phyloP scores from a whole-genome alignment of 2,797 vertebrate species.

The Numenius phaeopus region DNA sequence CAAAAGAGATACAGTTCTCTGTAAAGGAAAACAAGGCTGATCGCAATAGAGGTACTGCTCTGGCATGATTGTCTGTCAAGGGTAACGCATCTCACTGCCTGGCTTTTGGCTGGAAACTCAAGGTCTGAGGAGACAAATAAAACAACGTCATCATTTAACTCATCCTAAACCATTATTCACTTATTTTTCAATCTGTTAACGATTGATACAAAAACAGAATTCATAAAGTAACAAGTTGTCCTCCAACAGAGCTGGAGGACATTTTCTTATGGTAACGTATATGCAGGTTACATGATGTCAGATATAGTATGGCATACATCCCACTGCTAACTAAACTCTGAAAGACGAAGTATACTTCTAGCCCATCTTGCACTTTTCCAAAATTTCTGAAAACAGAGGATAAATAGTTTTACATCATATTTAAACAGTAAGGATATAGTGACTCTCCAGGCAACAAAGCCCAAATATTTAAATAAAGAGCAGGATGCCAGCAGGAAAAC shows the following conservation, averaged over 20 bases:
- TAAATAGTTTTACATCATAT: background rate
- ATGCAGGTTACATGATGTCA: background rate
- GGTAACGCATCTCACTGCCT: background rate
- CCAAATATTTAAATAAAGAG: slow-evolving; percentile 2
- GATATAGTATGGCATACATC: background rate
- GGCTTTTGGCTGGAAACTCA: background rate
- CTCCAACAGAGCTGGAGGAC: background rate
- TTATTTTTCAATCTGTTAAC: background rate
- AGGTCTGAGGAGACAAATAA: background rate
- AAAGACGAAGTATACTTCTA: background rate
- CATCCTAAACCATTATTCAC: background rate
- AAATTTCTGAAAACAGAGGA: background rate
- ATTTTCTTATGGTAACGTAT: background rate
- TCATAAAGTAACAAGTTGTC: background rate
- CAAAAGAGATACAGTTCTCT: background rate
- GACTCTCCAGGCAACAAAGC: background rate
- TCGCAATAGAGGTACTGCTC: background rate
- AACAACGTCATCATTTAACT: background rate
- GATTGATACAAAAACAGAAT: background rate
- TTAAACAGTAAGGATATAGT: background rate
- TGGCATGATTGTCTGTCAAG: background rate
- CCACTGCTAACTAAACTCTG: slow-evolving; percentile 15
- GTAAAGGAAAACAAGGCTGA: fast-evolving
- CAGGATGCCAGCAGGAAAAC: background rate
- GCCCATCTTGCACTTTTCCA: background rate